Conservation (phyloP, 2,113 vertebrate genomes). For the Symphodus melops region DNA sequence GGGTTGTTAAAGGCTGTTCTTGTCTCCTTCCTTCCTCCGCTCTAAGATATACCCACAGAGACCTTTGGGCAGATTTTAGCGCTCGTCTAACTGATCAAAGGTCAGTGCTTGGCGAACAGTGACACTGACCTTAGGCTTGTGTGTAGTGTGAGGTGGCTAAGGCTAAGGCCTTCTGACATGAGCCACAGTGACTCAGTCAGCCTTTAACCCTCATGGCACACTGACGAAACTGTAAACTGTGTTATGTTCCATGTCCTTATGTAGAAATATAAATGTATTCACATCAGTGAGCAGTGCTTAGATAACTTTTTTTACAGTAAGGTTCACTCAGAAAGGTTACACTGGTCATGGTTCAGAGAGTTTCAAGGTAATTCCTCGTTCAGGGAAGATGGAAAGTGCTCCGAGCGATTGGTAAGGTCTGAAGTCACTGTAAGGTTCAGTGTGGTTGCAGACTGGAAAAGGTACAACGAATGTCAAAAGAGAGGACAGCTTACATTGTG, state of each 20-base stretch:
- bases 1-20: slow-evolving; percentile 52
- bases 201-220: slow-evolving; percentile 50
- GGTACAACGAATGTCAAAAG: too few relatives aligned
- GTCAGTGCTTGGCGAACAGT: slow-evolving; percentile 64
- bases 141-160: slow-evolving; percentile 58
- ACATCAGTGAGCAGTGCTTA: slow-evolving; percentile 35
- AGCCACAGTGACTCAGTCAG: slow-evolving; percentile 66
- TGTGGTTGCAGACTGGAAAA: not conserved
- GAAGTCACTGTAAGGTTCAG: slow-evolving; percentile 15
- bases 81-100: slow-evolving; percentile 65
- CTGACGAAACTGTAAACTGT: slow-evolving; percentile 52
- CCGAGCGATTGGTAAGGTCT: slow-evolving; percentile 13
- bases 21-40: slow-evolving; percentile 12
- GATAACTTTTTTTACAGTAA: slow-evolving; percentile 1
- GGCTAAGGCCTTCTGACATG: slow-evolving; percentile 65
- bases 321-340: slow-evolving; percentile 28
- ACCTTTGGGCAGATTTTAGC: slow-evolving; percentile 55
- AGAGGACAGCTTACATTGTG: too few relatives aligned
- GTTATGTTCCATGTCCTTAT: slow-evolving; percentile 32
- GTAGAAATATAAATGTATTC: slow-evolving; percentile 33
- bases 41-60: slow-evolving; percentile 29
- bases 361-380: slow-evolving; percentile 50
- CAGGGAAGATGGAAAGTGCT: slow-evolving; percentile 34
- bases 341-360: slow-evolving; percentile 28
- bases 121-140: slow-evolving; percentile 64